These are phyloP conservation scores for Lathronympha strigana DNA, from an alignment of 2,888 invertebrate genomes.

Conservation along the genomic window DNA sequence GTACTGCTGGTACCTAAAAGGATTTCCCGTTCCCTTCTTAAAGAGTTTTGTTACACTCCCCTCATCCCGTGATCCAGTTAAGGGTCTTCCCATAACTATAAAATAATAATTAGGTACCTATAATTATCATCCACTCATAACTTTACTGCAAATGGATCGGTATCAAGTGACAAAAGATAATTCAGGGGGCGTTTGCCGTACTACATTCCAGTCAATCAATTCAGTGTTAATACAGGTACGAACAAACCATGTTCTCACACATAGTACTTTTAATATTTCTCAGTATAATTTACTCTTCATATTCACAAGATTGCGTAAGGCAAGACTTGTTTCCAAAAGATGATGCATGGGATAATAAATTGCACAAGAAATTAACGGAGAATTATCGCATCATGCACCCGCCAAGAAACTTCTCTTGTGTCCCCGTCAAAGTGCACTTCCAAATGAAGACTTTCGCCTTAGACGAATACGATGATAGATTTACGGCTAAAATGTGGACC, in stretches of 20 bases:
- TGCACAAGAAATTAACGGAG: constrained; percentile 5
- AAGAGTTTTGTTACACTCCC: no score
- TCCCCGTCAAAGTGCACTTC: constrained; percentile 4
- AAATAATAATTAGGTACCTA: no score
- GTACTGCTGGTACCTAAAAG: no score
- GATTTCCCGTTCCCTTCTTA: no score
- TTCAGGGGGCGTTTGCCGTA: constrained; percentile 9
- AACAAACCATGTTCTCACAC: not conserved
- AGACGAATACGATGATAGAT: constrained; percentile 24
- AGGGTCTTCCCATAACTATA: not conserved
- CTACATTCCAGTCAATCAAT: not conserved
- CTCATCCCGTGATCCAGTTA: not conserved
- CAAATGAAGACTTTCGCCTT: constrained; percentile 20
- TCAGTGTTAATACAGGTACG: not conserved
- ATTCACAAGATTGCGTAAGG: constrained; percentile 4
- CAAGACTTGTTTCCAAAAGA: not conserved
- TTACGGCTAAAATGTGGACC: constrained; percentile 20
- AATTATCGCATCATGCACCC: not conserved
- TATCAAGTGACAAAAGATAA: constrained; percentile 12
- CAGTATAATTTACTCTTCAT: not conserved
- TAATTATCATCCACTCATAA: not conserved
- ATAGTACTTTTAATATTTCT: not conserved
- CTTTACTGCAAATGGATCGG: not conserved
- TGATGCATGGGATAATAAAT: constrained; percentile 19
- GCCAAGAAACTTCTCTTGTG: constrained; percentile 8